Base-by-base conservation (phyloP, 2,113 vertebrate species). In the Engystomops pustulosus region DNA sequence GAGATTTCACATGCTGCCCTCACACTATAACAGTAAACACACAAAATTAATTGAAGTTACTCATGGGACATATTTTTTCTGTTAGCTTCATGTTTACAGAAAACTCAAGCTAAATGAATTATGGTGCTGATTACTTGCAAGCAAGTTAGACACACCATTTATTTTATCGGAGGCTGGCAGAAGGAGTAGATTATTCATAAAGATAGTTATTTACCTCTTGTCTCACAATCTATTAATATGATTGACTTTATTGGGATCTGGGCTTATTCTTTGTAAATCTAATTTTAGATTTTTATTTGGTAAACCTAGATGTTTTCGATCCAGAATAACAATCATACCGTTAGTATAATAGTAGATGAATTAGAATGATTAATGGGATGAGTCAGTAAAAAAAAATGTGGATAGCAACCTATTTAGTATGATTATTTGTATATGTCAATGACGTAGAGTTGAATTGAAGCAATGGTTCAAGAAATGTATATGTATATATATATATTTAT, bases 11-110 rank as follows among this genome's bases (percentile, higher is more conserved):
- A 69, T 30, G 79, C 23, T 80, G 79, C 60, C 62, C 62, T 60
- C 23, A 78, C 74, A 78, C 75, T 78, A 60, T 78, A 78, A 58
- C 75, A 41, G 75, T 78, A 78, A 78, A 78, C 51, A 60, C 51
- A 38, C 11, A 78, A 78, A 78, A 68, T 80, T 80, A 67, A 80
- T 80, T 68, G 44, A 69, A 80, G 18, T 53, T 80, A 51, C 62
- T 80, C 79, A 2, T 49, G 62, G 79, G 62, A 51, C 62, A 80
- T n/a, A 68, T 68, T 30, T 69, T 68, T 68, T 49, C 44, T 68
- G 79, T 14, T 51, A 67, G 20, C 51, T 58, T 25, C 4, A 60
- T 67, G 58, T 80, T 51, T 80, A 69, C 62, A 27, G 45, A 78
- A 80, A 68, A 80, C 62, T 49, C 27, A 69, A 80, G 62, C 20